Conservation (phyloP, 1,140 invertebrate species). For the Trialeurodes vaporariorum region DNA sequence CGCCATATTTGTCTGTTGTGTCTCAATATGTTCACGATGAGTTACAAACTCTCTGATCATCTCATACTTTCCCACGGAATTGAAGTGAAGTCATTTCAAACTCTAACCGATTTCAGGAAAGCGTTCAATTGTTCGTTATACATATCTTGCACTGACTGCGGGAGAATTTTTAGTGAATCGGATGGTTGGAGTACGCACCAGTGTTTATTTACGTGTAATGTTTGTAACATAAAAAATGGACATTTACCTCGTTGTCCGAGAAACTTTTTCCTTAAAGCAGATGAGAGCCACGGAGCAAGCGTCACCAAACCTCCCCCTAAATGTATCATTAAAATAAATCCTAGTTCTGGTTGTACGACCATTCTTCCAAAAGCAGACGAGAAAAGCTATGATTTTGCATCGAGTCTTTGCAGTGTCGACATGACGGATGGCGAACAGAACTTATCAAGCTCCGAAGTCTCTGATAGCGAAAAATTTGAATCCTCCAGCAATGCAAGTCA, state of each 20-base stretch:
- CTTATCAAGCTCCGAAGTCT: neutral
- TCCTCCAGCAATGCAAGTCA: too few species aligned
- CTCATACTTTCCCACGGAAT: slow-evolving; percentile 60
- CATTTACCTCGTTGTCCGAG: neutral
- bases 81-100: slow-evolving; percentile 47
- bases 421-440: neutral
- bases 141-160: slow-evolving; percentile 64
- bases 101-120: slow-evolving; percentile 48
- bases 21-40: slow-evolving; percentile 59
- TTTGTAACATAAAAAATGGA: neutral
- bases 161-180: slow-evolving; percentile 54
- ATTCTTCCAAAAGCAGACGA: neutral
- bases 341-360: neutral
- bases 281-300: neutral
- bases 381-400: neutral
- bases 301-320: neutral
- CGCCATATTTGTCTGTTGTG: slow-evolving; percentile 66
- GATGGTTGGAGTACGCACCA: slow-evolving; percentile 30
- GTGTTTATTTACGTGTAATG: neutral
- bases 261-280: neutral
- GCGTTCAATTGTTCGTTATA: slow-evolving; percentile 52
- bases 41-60: slow-evolving; percentile 62
- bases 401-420: neutral
- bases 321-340: neutral
- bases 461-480: neutral